These are phyloP conservation scores for Cheilosia vulpina DNA, from an alignment of 2,888 invertebrate species.

Conservation along the genomic window DNA sequence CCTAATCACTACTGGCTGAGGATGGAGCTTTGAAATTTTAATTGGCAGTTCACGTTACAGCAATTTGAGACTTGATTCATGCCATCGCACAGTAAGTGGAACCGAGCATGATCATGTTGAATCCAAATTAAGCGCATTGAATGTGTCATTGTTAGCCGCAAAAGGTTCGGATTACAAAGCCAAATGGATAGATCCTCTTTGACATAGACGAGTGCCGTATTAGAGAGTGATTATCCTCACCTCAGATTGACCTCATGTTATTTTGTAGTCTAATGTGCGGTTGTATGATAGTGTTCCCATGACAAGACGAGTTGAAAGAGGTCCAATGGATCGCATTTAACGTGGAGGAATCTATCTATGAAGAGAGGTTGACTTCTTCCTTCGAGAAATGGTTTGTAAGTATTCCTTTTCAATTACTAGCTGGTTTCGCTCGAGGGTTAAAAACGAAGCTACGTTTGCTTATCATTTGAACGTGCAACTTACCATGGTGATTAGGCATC, in stretches of 20 bases:
- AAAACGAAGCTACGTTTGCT: too few relatives aligned
- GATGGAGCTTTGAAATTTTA: conserved; percentile 59
- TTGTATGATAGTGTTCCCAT: not conserved
- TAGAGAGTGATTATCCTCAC: conserved; percentile 64
- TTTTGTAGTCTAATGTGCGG: not conserved
- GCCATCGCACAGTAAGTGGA: conserved; percentile 44
- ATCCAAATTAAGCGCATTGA: conserved; percentile 60
- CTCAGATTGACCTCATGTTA: conserved; percentile 32
- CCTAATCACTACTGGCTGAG: conserved; percentile 43
- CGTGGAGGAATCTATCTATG: too few relatives aligned
- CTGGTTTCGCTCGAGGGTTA: too few relatives aligned
- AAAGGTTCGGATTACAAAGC: conserved; percentile 43
- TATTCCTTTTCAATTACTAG: too few relatives aligned
- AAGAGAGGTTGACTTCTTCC: too few relatives aligned
- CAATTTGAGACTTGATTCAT: conserved; percentile 56
- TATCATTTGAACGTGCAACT: too few relatives aligned
- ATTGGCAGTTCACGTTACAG: conserved; percentile 66
- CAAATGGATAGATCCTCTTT: conserved; percentile 42
- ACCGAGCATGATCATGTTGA: conserved; percentile 33
- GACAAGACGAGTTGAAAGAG: not conserved
- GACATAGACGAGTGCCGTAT: conserved; percentile 32
- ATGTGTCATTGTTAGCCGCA: conserved; percentile 47
- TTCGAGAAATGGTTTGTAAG: too few relatives aligned
- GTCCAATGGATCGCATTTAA: too few relatives aligned
- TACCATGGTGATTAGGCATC: too few relatives aligned